These are phyloP conservation scores for Silurus aristotelis DNA, from an alignment of 2,797 vertebrate species.

Conservation along the genomic window DNA sequence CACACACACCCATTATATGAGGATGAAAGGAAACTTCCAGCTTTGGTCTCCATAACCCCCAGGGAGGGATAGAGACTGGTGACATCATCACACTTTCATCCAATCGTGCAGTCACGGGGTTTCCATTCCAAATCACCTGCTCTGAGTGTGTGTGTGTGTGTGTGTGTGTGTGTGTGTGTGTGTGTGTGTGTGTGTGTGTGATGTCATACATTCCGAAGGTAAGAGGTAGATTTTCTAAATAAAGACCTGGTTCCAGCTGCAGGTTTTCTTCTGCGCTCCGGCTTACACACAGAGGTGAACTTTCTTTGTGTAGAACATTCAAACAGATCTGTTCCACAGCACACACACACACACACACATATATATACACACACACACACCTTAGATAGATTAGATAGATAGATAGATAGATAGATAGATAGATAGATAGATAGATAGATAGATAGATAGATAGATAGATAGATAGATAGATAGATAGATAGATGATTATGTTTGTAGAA, in stretches of 20 bases:
- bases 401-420: neutral
- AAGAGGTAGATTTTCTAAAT: constrained; percentile 17
- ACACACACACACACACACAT: too few relatives aligned
- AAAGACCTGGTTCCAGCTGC: neutral
- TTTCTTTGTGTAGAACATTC: neutral
- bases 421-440: neutral
- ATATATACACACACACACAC: neutral
- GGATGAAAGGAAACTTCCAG: constrained; percentile 27
- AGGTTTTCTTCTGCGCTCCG: neutral
- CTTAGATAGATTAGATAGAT: neutral
- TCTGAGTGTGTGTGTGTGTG: constrained; percentile 4
- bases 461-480: neutral
- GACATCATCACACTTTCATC: constrained; percentile 49
- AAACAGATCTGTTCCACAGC: neutral
- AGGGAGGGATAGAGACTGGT: constrained; percentile 36
- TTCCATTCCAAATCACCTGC: constrained; percentile 32
- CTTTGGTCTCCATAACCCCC: constrained; percentile 17
- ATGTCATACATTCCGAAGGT: constrained; percentile 31
- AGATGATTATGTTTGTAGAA: neutral
- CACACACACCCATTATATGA: constrained; percentile 24
- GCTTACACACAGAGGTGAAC: too few relatives aligned
- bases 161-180: neutral
- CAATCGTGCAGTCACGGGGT: constrained; percentile 36
- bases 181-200: constrained; percentile 16
- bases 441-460: neutral